Percentiles rank a stretch among this genome's conserved stretches.
phyloP scores from a whole-genome alignment of 2,888 invertebrate species.

The Malacosoma neustria region DNA sequence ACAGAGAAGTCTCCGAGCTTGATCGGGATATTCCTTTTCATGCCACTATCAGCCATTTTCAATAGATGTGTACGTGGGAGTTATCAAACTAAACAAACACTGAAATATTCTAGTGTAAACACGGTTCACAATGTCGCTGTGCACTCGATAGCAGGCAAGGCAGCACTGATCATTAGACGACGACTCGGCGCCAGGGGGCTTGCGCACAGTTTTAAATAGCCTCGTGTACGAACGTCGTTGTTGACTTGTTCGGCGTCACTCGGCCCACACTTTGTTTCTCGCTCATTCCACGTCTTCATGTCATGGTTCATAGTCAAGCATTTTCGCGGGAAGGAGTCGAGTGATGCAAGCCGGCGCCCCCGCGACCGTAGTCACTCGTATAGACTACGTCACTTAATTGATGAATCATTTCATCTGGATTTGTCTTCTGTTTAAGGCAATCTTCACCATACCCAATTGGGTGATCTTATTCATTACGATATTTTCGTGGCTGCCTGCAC shows the following conservation, averaged over 20 bases:
- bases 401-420: slow-evolving; percentile 59
- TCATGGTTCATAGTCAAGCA: slow-evolving; percentile 16
- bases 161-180: slow-evolving; percentile 71
- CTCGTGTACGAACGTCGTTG: slow-evolving; percentile 55
- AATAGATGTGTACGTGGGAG: slow-evolving; percentile 38
- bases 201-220: slow-evolving; percentile 76
- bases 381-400: slow-evolving; percentile 44
- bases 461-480: slow-evolving; percentile 37
- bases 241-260: slow-evolving; percentile 56
- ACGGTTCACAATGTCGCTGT: slow-evolving; percentile 55
- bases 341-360: slow-evolving; percentile 22
- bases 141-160: slow-evolving; percentile 62
- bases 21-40: slow-evolving; percentile 93
- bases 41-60: slow-evolving; percentile 88
- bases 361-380: slow-evolving; percentile 20
- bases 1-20: slow-evolving; percentile 95
- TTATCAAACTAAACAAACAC: slow-evolving; percentile 70
- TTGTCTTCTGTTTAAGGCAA: slow-evolving; percentile 53
- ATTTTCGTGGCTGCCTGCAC: slow-evolving; percentile 22
- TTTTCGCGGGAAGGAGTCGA: slow-evolving; percentile 11
- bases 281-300: slow-evolving; percentile 27
- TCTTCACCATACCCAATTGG: slow-evolving; percentile 24
- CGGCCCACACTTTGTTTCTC: slow-evolving; percentile 59
- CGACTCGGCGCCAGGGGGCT: slow-evolving; percentile 71
- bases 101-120: slow-evolving; percentile 62